Base-by-base conservation (phyloP, 2,113 vertebrate genomes). In the Todiramphus chloris region DNA sequence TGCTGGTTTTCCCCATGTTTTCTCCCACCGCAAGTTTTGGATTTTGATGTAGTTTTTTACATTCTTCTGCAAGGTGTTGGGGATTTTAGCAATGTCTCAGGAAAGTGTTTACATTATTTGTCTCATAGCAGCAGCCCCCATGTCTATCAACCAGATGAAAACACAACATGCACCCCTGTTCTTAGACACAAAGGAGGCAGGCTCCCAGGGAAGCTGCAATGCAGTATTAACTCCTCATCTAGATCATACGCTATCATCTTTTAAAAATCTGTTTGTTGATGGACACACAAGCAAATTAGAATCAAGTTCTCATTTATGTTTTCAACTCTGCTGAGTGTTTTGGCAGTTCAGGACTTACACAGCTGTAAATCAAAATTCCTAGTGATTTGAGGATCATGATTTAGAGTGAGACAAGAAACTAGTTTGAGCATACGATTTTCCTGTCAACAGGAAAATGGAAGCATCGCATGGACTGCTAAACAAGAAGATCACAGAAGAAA, bases 121-220 rank as follows among this genome's bases (percentile, higher is more conserved):
- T 28, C 39, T 84, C 62, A 35, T 37, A 63, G 43, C 60, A 75
- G 73, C 87, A 91, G 62, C 39, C 53, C 37, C 81, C 67, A 6
- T 12, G 13, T 53, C 43, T 75, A 74, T 21, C 62, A 91, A 6
- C 17, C 35, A 70, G 19, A 68, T 13, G 35, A 51, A 81, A 43
- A 68, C 31, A 39, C 6, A 35, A 3, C 0, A 0, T 60, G 48
- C 5, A 1, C 21, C 48, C 35, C 58, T 87, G 64, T 37, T 78
- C 51, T 79, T 27, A 23, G 16, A 33, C 28, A 30, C 31, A 43
- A 53, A 63, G 76, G 48, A 46, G 23, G 19, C 60, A 55, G 4
- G 43, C 51, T 90, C 43, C 58, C 66, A 88, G 33, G 58, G 27
- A 69, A 79, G 44, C 35, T 70, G 44, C 20, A 60, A 27, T 5